phyloP scores from a whole-genome alignment of 2,113 vertebrate genomes.

The Microtus pennsylvanicus region DNA sequence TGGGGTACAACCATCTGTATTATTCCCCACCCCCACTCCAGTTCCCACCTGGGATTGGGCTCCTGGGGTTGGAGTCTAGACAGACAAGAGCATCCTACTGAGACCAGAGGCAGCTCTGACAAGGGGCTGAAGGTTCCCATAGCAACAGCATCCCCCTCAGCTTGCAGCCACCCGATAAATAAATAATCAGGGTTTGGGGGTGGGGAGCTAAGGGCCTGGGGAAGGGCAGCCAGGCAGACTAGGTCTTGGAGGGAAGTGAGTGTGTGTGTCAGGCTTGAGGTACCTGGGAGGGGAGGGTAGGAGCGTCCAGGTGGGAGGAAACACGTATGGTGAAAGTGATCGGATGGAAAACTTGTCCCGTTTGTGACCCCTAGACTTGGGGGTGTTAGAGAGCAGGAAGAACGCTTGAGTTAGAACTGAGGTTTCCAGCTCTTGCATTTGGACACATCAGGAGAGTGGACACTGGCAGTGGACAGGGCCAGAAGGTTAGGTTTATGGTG shows the following conservation, averaged over 20 bases:
- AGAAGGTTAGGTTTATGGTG: not conserved
- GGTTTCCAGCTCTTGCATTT: not conserved
- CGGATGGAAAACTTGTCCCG: not conserved
- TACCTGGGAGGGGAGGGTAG: accelerated
- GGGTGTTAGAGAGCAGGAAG: not conserved
- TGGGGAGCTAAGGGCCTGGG: slow-evolving; percentile 36
- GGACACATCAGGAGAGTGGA: not conserved
- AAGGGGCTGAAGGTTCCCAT: slow-evolving; percentile 83
- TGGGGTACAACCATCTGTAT: slow-evolving; percentile 8
- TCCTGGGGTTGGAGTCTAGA: slow-evolving; percentile 78
- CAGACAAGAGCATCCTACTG: slow-evolving; percentile 77
- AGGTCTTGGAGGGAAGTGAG: not conserved
- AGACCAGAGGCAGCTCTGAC: slow-evolving; percentile 79
- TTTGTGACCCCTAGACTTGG: not conserved
- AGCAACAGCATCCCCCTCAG: slow-evolving; percentile 80
- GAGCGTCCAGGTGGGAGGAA: not conserved
- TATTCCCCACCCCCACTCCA: slow-evolving; percentile 9
- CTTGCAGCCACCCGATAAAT: slow-evolving; percentile 74
- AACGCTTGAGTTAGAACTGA: not conserved
- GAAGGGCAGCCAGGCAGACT: slow-evolving; percentile 32
- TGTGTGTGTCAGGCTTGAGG: not conserved
- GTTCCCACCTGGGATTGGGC: slow-evolving; percentile 18
- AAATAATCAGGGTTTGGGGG: slow-evolving; percentile 75
- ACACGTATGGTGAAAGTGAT: not conserved
- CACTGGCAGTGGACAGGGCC: not conserved